A percentile compares a stretch with the other conserved stretches of the same genome.
Evolutionary conservation across 1,140 invertebrate species (phyloP).

Genomic region (Drosophila repletoides): DNA sequence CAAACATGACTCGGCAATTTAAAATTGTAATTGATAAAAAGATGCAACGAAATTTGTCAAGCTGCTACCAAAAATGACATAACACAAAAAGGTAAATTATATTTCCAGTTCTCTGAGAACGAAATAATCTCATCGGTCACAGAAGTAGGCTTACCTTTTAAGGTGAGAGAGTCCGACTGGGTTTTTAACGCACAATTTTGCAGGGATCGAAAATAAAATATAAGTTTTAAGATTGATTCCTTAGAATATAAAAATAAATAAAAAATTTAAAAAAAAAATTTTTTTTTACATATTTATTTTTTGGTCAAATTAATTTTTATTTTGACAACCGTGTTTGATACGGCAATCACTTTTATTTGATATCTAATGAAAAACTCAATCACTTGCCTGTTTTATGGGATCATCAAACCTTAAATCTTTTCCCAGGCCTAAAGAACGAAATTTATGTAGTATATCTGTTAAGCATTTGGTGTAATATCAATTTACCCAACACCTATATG

Average conservation of each 20-base stretch:
- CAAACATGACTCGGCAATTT: constrained; percentile 28
- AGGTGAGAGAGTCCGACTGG: neutral
- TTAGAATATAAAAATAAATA: no score
- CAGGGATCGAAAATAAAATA: no score
- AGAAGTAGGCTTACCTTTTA: constrained; percentile 17
- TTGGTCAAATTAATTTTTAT: no score
- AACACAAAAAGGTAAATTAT: constrained; percentile 31
- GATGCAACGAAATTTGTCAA: constrained; percentile 42
- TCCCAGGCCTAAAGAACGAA: constrained; percentile 43
- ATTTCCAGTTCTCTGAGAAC: constrained; percentile 31
- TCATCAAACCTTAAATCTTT: neutral
- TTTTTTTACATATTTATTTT: no score
- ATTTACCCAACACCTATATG: constrained; percentile 60
- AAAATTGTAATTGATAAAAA: neutral
- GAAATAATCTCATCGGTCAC: constrained; percentile 42
- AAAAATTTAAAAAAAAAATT: no score
- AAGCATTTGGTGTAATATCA: constrained; percentile 57
- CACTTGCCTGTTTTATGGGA: no score
- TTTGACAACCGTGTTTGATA: no score
- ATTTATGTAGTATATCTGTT: constrained; percentile 55
- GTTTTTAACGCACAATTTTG: constrained; percentile 53
- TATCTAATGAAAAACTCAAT: no score
- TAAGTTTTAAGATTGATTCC: no score
- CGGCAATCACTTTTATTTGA: no score
- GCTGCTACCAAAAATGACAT: constrained; percentile 30